Conservation (phyloP, 1,140 invertebrate genomes). For the Pseudomyrmex sp. region DNA sequence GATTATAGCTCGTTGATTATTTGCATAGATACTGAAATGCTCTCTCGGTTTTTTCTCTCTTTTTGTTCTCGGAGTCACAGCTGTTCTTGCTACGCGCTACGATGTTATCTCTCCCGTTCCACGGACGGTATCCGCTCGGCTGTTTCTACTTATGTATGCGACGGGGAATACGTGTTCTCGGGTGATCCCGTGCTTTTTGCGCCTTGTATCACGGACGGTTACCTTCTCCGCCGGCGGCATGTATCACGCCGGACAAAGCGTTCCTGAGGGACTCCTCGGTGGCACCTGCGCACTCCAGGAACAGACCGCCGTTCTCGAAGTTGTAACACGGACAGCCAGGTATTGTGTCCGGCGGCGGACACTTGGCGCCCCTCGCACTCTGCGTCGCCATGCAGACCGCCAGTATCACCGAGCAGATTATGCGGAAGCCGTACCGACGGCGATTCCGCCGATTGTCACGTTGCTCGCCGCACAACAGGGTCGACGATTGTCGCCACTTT, state of each 20-base stretch:
- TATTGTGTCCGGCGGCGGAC: slow-evolving; percentile 82
- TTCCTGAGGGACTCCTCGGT: slow-evolving; percentile 86
- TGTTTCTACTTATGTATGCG: slow-evolving; percentile 53
- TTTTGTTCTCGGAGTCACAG: slow-evolving; percentile 26
- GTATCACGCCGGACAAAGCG: slow-evolving; percentile 73
- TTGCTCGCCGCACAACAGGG: slow-evolving; percentile 52
- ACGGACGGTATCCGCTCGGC: neutral
- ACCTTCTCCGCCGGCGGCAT: slow-evolving; percentile 74
- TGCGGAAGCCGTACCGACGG: slow-evolving; percentile 67
- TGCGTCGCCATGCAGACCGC: slow-evolving; percentile 72
- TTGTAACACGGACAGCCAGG: slow-evolving; percentile 94
- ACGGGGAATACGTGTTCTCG: slow-evolving; percentile 41
- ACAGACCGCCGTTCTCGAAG: slow-evolving; percentile 95
- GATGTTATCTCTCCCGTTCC: slow-evolving; percentile 22
- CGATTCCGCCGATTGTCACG: slow-evolving; percentile 55
- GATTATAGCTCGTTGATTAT: slow-evolving; percentile 17
- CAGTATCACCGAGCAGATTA: slow-evolving; percentile 75
- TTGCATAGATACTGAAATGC: neutral
- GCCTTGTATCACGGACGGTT: slow-evolving; percentile 36
- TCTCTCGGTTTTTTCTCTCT: neutral
- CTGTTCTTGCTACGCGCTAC: slow-evolving; percentile 1
- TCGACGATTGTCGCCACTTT: slow-evolving; percentile 73
- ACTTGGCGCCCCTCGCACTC: slow-evolving; percentile 76
- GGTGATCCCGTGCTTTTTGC: slow-evolving; percentile 43
- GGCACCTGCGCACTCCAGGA: slow-evolving; percentile 94